phyloP scores from a whole-genome alignment of 35 echinoderm and acorn worm genomes.

The Ophiothrix spiculata region DNA sequence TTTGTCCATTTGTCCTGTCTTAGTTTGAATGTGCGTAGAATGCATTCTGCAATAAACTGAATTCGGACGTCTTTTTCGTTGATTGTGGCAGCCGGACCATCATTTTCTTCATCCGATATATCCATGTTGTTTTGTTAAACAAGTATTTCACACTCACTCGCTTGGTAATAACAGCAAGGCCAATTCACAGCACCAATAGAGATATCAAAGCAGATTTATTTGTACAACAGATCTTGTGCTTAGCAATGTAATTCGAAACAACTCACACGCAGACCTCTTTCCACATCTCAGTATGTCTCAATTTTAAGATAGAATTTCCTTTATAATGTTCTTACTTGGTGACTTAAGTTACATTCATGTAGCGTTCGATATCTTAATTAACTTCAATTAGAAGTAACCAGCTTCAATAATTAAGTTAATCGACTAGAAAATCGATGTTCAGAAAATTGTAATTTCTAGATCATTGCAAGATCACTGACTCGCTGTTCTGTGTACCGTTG shows the following conservation, averaged over 20 bases:
- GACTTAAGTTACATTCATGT: not conserved
- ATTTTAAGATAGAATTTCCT: not conserved
- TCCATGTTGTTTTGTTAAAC: not conserved
- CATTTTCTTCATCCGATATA: not conserved
- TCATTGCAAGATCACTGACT: not conserved
- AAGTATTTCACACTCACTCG: not conserved
- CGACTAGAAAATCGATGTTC: not conserved
- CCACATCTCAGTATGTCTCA: not conserved
- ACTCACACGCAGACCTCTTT: not conserved
- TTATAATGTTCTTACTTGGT: not conserved
- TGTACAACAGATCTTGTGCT: not conserved
- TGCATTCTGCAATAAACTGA: slow-evolving; percentile 92
- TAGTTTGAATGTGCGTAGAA: slow-evolving; percentile 88
- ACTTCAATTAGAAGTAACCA: not conserved
- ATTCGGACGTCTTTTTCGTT: slow-evolving; percentile 68
- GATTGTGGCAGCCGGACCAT: not conserved
- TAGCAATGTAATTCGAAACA: not conserved
- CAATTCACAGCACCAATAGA: not conserved
- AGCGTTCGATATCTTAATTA: not conserved
- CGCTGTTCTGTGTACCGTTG: not conserved
- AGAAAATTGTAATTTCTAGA: not conserved
- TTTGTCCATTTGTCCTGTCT: slow-evolving; percentile 98
- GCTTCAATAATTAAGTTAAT: no score
- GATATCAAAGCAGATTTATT: not conserved
- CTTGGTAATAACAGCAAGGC: not conserved